phyloP scores from a whole-genome alignment of 1,140 invertebrate genomes.

The Halesus radiatus region DNA sequence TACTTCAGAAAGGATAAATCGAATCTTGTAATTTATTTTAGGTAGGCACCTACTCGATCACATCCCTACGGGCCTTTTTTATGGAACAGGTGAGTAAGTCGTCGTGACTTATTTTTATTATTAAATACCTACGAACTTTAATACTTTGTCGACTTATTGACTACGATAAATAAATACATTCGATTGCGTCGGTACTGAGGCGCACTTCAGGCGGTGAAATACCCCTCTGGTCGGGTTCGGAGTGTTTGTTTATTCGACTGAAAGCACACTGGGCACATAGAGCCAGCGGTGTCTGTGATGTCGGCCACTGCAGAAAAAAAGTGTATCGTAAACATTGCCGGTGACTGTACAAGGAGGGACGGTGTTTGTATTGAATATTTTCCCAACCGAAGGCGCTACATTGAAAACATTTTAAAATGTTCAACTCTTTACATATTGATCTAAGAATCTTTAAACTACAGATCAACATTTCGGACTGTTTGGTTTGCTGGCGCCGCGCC shows the following conservation, averaged over 20 bases:
- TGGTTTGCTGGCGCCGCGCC: neutral
- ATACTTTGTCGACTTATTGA: neutral
- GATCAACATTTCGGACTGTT: neutral
- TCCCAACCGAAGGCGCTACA: constrained; percentile 34
- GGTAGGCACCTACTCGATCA: too few species aligned
- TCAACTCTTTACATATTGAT: constrained; percentile 19
- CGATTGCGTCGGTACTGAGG: constrained; percentile 9
- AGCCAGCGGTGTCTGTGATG: constrained; percentile 15
- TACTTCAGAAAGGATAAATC: too few species aligned
- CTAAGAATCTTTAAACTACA: neutral
- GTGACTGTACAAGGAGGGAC: constrained; percentile 10
- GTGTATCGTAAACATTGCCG: constrained; percentile 28
- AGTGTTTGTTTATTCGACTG: constrained; percentile 23
- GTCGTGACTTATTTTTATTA: too few species aligned
- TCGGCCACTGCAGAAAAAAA: constrained; percentile 29
- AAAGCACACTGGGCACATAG: constrained; percentile 1
- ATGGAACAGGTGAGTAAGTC: too few species aligned
- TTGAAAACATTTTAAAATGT: constrained; percentile 42
- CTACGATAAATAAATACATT: constrained; percentile 22
- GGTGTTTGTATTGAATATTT: constrained; percentile 36
- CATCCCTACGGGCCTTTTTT: too few species aligned
- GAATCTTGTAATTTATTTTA: too few species aligned
- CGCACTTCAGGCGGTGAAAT: neutral
- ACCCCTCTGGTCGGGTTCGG: neutral
- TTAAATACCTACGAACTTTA: neutral